A percentile compares a stretch with the other conserved stretches of the same genome.
Conservation (phyloP, 2,113 vertebrate species). For the Microtus pennsylvanicus region DNA sequence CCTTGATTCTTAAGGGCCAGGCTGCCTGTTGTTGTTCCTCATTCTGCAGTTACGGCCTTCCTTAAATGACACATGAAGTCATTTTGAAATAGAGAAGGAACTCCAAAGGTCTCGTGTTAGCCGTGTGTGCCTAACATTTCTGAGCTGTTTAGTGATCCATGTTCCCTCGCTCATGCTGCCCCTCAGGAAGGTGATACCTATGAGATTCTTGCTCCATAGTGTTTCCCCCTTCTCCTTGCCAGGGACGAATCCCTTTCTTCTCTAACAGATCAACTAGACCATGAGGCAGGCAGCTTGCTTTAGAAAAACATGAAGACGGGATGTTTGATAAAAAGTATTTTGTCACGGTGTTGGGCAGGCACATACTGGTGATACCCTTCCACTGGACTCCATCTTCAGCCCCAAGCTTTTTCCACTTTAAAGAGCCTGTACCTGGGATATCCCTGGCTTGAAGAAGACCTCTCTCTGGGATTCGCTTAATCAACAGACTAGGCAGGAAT, state of each 20-base stretch:
- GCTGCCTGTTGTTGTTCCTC: conserved; percentile 65
- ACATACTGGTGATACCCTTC: not conserved
- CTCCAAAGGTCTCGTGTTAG: not conserved
- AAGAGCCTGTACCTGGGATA: accelerated
- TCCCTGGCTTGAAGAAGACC: not conserved
- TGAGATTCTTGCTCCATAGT: not conserved
- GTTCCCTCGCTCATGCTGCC: not conserved
- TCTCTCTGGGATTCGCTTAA: not conserved
- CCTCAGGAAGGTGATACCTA: not conserved
- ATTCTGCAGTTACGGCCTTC: conserved; percentile 22
- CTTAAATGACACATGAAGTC: conserved; percentile 61
- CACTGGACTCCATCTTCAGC: too few species aligned
- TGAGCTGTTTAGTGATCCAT: too few species aligned
- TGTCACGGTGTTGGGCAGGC: not conserved
- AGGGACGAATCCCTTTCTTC: not conserved
- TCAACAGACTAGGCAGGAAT: not conserved
- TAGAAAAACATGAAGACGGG: not conserved
- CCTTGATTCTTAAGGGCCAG: not conserved
- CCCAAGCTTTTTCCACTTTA: not conserved
- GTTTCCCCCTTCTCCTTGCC: not conserved
- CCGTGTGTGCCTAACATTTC: not conserved
- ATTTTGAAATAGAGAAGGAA: conserved; percentile 67
- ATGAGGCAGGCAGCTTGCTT: not conserved
- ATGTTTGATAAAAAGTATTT: not conserved
- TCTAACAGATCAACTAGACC: not conserved